Base-by-base conservation (phyloP, 2,113 vertebrate species). In the Diphyllodes magnificus region DNA sequence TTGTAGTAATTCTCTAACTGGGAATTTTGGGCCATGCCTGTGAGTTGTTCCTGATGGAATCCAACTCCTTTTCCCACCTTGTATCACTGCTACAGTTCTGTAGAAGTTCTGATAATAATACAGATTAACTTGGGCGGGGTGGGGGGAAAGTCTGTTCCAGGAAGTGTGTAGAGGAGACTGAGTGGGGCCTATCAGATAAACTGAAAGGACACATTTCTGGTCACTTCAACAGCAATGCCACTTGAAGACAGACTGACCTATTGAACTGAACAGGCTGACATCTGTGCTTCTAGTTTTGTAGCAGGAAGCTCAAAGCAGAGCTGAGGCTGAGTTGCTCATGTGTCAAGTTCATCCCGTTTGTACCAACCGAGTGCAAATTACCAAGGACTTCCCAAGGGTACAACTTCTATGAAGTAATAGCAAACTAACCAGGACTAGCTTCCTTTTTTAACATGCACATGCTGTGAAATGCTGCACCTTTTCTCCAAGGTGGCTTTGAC, bases 371-470 rank as follows among this genome's bases (percentile, higher is more conserved):
- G 42, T 33, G 42, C 82, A 88, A 35, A 90, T 63, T 70, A 30
- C 35, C 31, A 39, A 54, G 51, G 51, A 35, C 42, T 80, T 85
- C n/a, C 49, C 35, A 50, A 72, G 33, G 14, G 35, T 37, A 53
- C 45, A 72, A 12, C 44, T 73, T 73, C 11, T 35, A 1, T 40
- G 47, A 88, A 86, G 11, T 28, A 77, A 27, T 7, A 87, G 42
- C 63, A 66, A 57, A 77, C 50, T 49, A 33, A 42, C 16, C 27
- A 47, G 37, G 59, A 53, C 16, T 47, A n/a, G 25, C n/a, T 86
- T 57, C 37, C 11, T 77, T 76, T 84, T 81, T 50, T 49, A 15
- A 24, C 8, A 9, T 59, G n/a, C 6, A 44, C 0, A 0, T 75
- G 35, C 64, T 89, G 7, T 75, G 69, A 77, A 88, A 40, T 75